phyloP scores from a whole-genome alignment of 2,113 vertebrate genomes.

The Daboia siamensis region DNA sequence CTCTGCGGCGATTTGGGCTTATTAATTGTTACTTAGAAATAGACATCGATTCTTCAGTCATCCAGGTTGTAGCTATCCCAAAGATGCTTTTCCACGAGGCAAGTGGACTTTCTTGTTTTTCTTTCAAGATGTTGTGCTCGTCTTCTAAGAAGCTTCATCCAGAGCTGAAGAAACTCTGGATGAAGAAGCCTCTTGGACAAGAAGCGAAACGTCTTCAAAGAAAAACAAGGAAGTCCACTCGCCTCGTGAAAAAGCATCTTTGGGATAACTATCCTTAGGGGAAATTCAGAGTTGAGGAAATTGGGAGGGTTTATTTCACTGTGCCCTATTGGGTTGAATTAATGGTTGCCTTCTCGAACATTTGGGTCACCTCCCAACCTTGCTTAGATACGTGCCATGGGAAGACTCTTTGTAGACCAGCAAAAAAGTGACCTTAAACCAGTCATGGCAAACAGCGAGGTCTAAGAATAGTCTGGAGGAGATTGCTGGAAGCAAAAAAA shows the following conservation, averaged over 20 bases:
- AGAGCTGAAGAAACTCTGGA: no score
- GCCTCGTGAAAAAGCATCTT: no score
- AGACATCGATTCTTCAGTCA: no score
- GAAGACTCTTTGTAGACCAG: background rate
- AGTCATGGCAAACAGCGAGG: background rate
- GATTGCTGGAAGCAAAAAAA: background rate
- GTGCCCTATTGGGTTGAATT: background rate
- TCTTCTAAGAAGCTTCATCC: no score
- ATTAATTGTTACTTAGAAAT: background rate
- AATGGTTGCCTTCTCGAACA: background rate
- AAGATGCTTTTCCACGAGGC: no score
- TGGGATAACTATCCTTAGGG: background rate
- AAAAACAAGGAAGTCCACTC: no score
- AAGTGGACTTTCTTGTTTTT: no score
- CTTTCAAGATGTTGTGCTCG: no score
- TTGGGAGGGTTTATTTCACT: background rate
- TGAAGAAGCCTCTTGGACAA: no score
- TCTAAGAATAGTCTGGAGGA: background rate
- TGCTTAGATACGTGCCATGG: background rate
- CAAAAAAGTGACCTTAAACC: background rate
- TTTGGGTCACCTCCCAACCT: background rate
- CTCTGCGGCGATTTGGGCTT: background rate
- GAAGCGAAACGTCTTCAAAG: no score
- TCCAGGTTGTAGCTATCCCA: no score
- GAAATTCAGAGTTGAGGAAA: background rate